Conservation (phyloP, 2,113 vertebrate species). For the Indri indri region DNA sequence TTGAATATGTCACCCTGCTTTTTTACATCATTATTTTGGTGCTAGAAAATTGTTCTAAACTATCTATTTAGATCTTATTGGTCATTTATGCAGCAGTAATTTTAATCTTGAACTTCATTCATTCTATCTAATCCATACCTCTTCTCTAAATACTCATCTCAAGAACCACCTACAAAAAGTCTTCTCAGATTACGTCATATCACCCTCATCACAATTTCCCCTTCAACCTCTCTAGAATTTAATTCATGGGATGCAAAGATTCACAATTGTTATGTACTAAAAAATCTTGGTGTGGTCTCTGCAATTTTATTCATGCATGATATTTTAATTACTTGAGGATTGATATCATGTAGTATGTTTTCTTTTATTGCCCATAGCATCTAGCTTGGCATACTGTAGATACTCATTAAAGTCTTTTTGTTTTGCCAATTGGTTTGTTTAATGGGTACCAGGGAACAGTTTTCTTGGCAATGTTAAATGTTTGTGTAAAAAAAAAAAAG, state of each 20-base stretch:
- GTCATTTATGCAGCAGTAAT: neutral
- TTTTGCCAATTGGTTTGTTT: conserved; percentile 60
- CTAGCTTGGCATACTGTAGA: conserved; percentile 36
- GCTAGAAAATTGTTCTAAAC: neutral
- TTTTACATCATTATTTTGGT: neutral
- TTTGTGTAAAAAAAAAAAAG: neutral
- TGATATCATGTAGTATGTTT: conserved; percentile 35
- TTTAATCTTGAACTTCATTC: neutral
- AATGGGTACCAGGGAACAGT: conserved; percentile 39
- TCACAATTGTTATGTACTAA: neutral
- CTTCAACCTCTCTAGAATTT: neutral
- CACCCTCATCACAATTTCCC: neutral
- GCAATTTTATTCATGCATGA: neutral
- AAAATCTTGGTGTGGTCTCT: neutral
- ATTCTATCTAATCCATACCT: neutral
- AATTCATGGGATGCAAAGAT: conserved; percentile 37
- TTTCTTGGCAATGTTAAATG: conserved; percentile 39
- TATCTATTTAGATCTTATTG: neutral
- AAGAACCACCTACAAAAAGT: neutral
- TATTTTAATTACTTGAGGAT: conserved; percentile 51
- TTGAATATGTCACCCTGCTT: neutral
- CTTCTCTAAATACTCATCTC: neutral
- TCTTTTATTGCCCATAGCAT: conserved; percentile 28
- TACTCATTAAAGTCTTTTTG: conserved; percentile 37
- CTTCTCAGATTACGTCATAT: neutral